Percentiles rank a stretch among this genome's conserved stretches.
Evolutionary conservation across 2,113 vertebrate genomes (phyloP).

Genomic region (Corapipo altera): DNA sequence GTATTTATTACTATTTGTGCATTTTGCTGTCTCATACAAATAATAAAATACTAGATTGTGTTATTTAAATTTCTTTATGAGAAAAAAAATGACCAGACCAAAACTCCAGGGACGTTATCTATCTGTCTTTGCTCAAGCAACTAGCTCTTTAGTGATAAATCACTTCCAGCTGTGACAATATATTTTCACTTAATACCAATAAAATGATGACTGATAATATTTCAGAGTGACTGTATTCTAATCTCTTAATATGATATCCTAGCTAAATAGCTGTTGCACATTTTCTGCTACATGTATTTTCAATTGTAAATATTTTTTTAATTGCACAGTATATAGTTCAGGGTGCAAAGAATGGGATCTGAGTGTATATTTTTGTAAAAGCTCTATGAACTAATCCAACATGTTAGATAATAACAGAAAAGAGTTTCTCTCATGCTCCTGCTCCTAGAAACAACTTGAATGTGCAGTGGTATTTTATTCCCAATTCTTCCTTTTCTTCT

Average conservation of each 20-base stretch:
- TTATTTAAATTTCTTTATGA: not conserved
- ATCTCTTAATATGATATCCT: not conserved
- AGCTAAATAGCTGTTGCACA: not conserved
- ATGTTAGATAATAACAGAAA: slow-evolving; percentile 10
- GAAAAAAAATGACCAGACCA: not conserved
- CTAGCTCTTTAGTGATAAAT: slow-evolving; percentile 24
- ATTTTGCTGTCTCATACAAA: not conserved
- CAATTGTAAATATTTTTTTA: not conserved
- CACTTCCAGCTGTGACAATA: not conserved
- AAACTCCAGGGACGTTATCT: not conserved
- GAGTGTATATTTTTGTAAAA: not conserved
- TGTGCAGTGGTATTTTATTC: slow-evolving; percentile 16
- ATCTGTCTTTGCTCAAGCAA: slow-evolving; percentile 3
- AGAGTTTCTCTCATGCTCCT: not conserved
- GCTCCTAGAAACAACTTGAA: not conserved
- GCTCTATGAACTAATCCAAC: not conserved
- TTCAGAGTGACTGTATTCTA: not conserved
- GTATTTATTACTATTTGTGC: not conserved
- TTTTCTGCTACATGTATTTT: not conserved
- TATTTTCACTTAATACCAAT: slow-evolving; percentile 8
- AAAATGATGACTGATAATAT: not conserved
- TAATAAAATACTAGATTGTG: not conserved
- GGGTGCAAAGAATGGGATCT: not conserved
- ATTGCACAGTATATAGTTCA: not conserved
- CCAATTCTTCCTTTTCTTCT: not conserved